These are phyloP conservation scores for Aplocera efformata DNA, from an alignment of 2,888 invertebrate genomes.

Conservation along the genomic window DNA sequence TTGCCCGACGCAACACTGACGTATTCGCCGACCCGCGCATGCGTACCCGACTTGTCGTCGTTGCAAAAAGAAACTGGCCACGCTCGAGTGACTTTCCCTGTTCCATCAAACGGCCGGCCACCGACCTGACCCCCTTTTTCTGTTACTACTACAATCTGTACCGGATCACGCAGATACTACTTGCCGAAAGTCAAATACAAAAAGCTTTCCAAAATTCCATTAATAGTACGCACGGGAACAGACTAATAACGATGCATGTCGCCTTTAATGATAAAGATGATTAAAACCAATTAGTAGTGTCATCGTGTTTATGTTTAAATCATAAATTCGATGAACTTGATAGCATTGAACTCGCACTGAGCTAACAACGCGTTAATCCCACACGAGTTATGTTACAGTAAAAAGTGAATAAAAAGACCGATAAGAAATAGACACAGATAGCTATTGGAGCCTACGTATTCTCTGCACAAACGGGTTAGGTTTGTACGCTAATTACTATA, in stretches of 20 bases:
- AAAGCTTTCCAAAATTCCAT: conserved; percentile 29
- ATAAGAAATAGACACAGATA: conserved; percentile 10
- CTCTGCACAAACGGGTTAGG: conserved; percentile 15
- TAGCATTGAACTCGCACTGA: conserved; percentile 16
- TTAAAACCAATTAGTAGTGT: conserved; percentile 14
- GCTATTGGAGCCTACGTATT: conserved; percentile 10
- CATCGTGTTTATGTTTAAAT: conserved; percentile 16
- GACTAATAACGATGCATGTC: conserved; percentile 6
- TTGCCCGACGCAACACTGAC: conserved; percentile 70
- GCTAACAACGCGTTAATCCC: conserved; percentile 13
- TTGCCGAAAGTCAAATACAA: conserved; percentile 10
- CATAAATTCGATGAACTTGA: conserved; percentile 14
- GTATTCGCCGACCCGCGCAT: conserved; percentile 61
- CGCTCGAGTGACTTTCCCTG: conserved; percentile 69
- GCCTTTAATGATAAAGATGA: conserved; percentile 13
- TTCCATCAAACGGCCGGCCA: conserved; percentile 38
- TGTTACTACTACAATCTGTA: conserved; percentile 34
- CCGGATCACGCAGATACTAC: conserved; percentile 25
- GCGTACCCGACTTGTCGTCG: conserved; percentile 54
- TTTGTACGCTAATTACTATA: conserved; percentile 10
- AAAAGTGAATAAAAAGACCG: conserved; percentile 11
- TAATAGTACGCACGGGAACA: conserved; percentile 2
- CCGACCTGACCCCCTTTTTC: conserved; percentile 73
- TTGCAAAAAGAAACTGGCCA: conserved; percentile 69
- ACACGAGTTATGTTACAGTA: conserved; percentile 14